Evolutionary conservation across 1,140 invertebrate genomes (phyloP), one percentile per base, ranked within the genome.

Genomic region (Lysiphlebus fabarum): DNA sequence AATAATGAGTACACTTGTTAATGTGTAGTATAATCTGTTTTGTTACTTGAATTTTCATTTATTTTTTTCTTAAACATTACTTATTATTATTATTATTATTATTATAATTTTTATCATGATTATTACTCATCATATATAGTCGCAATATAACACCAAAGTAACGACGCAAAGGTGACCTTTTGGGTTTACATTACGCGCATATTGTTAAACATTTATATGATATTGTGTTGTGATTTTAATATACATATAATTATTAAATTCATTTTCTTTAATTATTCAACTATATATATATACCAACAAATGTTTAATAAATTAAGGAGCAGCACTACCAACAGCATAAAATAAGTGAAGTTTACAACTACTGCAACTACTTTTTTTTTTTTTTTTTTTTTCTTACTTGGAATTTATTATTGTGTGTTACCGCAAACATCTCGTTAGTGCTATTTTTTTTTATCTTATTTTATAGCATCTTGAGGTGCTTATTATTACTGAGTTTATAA

Each of bases 91-190:
- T 53, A 43, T 53, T 55, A 48, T 45, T 42, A 34, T 51, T n/a
- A 45, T 49, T 8, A 43, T 45, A 10, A 40, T 51, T 48, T 53
- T 50, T 11, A 50, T 44, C 12, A 34, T 37, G 38, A n/a, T 14
- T 34, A 48, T 50, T 58, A 12, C 40, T 58, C 9, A 37, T 49
- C 47, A 48, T 49, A 48, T 49, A 37, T 37, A 56, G 45, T 40
- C 17, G 37, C 17, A 53, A 62, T 43, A 43, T 53, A 45, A 40
- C 38, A 45, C 8, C 37, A 53, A 14, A 33, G 38, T 56, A 45
- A 55, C 44, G 44, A 56, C 54, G 62, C 43, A 60, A 58, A 57
- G 62, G 62, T 63, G 62, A 63, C 62, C 62, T 63, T 63, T 63
- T 12, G 26, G 43, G 40, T 33, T 49, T 33, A 49, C 56, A 26